These are phyloP conservation scores for Hormiphora californensis DNA, from an alignment of 37 sponge, comb jelly and placozoan species.

Conservation along the genomic window DNA sequence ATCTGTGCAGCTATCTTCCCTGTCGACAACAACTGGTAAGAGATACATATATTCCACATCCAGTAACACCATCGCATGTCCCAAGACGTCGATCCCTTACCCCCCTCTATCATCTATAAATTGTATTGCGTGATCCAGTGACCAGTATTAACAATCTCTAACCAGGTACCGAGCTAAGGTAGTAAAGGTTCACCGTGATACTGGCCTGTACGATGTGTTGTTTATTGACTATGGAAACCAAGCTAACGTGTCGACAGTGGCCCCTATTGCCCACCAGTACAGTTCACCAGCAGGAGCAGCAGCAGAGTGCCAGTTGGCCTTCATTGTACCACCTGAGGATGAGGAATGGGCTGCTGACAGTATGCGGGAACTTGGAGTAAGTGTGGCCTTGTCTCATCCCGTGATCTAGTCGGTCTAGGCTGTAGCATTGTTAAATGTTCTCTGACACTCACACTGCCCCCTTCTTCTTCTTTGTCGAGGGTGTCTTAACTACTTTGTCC, in stretches of 20 bases:
- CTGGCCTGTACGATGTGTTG: slow-evolving; percentile 60
- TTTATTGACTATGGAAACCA: slow-evolving; percentile 82
- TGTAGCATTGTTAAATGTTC: not conserved
- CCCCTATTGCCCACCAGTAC: not conserved
- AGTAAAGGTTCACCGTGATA: slow-evolving; percentile 59
- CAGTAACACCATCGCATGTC: too few relatives aligned
- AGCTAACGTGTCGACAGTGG: not conserved
- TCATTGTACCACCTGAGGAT: slow-evolving; percentile 53
- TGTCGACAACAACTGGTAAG: slow-evolving; percentile 60
- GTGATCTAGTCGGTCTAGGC: too few relatives aligned
- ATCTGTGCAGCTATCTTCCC: slow-evolving; percentile 73
- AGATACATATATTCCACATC: not conserved
- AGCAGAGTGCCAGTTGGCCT: slow-evolving; percentile 44
- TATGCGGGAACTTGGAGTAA: not conserved
- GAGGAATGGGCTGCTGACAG: slow-evolving; percentile 23
- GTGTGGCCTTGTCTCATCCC: too few relatives aligned
- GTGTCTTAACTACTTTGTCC: too few relatives aligned
- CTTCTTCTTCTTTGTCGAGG: too few relatives aligned
- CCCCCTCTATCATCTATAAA: too few relatives aligned
- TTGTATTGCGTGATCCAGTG: too few relatives aligned
- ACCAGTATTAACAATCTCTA: not conserved
- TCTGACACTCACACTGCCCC: not conserved
- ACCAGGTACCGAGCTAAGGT: slow-evolving; percentile 83
- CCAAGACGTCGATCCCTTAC: too few relatives aligned
- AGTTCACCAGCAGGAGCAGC: not conserved